A percentile compares a stretch with the other conserved stretches of the same genome.
phyloP scores from a whole-genome alignment of 2,113 vertebrate species.

The Mobula hypostoma region DNA sequence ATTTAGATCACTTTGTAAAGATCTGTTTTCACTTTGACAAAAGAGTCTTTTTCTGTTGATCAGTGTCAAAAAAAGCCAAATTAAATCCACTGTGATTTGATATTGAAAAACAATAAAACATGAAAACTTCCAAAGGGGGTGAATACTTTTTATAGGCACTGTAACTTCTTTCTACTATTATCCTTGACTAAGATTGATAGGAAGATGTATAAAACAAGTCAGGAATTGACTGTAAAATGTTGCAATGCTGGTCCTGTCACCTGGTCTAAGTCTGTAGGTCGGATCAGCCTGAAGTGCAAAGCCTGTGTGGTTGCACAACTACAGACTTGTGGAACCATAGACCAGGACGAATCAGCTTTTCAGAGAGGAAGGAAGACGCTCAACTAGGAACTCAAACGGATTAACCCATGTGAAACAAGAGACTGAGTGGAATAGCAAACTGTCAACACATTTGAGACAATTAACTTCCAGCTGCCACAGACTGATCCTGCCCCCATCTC shows the following conservation, averaged over 20 bases:
- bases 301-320: not conserved
- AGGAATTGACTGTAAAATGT: not conserved
- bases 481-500: not conserved
- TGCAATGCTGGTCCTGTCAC: not conserved
- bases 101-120: too few relatives aligned
- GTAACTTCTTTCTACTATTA: not conserved
- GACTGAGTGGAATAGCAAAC: not conserved
- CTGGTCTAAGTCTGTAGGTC: not conserved
- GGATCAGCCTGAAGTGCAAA: not conserved
- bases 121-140: too few relatives aligned
- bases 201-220: not conserved
- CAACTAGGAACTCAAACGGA: not conserved
- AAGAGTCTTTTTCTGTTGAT: too few relatives aligned
- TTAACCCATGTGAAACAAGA: conserved; percentile 3
- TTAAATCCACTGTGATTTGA: too few relatives aligned
- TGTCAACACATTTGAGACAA: conserved; percentile 5
- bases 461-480: not conserved
- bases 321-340: not conserved
- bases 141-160: too few relatives aligned
- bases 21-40: too few relatives aligned
- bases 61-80: too few relatives aligned
- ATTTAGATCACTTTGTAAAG: too few relatives aligned
- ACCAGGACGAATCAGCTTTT: not conserved
- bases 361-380: not conserved
- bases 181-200: not conserved